phyloP scores from a whole-genome alignment of 1,140 invertebrate genomes.

The Periplaneta americana region DNA sequence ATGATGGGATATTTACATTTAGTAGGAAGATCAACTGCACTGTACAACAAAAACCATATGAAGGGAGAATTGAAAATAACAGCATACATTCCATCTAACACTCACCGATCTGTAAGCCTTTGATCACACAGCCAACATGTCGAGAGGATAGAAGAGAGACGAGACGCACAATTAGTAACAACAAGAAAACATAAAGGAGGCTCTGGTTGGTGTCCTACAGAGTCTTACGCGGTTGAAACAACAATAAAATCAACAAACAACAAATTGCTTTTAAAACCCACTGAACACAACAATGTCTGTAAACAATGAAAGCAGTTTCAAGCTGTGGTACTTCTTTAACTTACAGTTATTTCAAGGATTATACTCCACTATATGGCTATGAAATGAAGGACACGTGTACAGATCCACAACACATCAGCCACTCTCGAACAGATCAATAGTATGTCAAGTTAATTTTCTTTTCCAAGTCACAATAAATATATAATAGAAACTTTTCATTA shows the following conservation, averaged over 20 bases:
- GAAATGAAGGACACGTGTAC: too few species aligned
- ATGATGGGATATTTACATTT: too few species aligned
- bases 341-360: too few species aligned
- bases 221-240: not conserved
- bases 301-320: not conserved
- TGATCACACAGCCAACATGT: conserved; percentile 30
- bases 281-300: not conserved
- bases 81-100: conserved; percentile 26
- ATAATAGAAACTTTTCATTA: too few species aligned
- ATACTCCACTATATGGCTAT: too few species aligned
- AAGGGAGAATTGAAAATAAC: not conserved
- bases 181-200: not conserved
- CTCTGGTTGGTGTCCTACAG: not conserved
- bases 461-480: too few species aligned
- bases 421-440: too few species aligned
- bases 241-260: not conserved
- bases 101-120: conserved; percentile 47
- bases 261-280: not conserved
- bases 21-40: too few species aligned
- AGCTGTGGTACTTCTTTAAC: not conserved
- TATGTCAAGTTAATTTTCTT: too few species aligned
- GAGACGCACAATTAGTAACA: conserved; percentile 26
- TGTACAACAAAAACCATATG: too few species aligned
- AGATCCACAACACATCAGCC: too few species aligned
- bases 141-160: conserved; percentile 27